Evolutionary conservation across 2,113 vertebrate genomes (phyloP).

Genomic region (Asarcornis scutulata): DNA sequence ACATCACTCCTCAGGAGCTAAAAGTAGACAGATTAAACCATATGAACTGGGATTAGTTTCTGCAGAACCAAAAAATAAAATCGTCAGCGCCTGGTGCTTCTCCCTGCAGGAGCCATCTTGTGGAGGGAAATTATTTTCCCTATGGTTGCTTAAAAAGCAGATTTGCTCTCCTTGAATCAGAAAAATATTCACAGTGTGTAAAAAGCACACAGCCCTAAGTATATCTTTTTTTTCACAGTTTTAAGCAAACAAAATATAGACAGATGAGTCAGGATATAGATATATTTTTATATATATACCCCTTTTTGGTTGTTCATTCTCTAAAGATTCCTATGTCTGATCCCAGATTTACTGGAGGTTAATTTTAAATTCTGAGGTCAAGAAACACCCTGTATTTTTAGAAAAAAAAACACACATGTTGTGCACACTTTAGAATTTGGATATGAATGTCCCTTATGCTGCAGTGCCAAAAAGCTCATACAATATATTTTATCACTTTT

Average conservation of each 20-base stretch:
- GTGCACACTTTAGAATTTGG: not conserved
- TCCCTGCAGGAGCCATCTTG: slow-evolving; percentile 36
- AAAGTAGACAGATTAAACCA: not conserved
- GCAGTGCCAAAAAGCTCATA: not conserved
- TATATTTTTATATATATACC: no score
- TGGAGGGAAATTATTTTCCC: slow-evolving; percentile 36
- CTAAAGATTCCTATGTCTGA: not conserved
- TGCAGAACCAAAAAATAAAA: not conserved
- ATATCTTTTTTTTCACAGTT: not conserved
- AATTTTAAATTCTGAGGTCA: not conserved
- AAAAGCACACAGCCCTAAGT: not conserved
- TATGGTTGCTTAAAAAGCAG: not conserved
- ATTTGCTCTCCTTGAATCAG: not conserved
- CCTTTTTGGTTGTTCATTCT: not conserved
- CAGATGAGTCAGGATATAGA: not conserved
- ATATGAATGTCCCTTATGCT: not conserved
- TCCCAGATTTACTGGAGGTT: not conserved
- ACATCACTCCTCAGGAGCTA: not conserved
- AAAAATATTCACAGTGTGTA: not conserved
- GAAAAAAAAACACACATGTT: not conserved
- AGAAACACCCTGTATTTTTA: not conserved
- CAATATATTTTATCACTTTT: not conserved
- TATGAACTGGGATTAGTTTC: not conserved
- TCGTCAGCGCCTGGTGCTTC: not conserved
- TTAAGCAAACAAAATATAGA: not conserved